Conservation (phyloP, 2,888 invertebrate genomes). For the Dynastes hyllus region DNA sequence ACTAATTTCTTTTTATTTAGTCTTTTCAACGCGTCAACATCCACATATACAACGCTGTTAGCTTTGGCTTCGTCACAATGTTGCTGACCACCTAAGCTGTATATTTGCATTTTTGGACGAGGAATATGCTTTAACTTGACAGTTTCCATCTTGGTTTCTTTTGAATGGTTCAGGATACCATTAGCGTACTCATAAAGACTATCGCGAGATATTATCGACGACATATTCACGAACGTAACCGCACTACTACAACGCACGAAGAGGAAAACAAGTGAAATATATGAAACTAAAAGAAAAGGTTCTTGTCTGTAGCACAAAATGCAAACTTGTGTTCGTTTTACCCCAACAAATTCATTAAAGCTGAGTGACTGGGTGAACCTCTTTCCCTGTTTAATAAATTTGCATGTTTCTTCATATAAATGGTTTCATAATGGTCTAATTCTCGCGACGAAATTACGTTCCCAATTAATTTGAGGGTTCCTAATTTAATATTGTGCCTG, state of each 20-base stretch:
- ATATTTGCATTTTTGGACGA: conserved; percentile 98
- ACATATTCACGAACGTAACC: conserved; percentile 52
- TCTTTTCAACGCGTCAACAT: conserved; percentile 98
- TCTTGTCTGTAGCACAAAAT: too few relatives aligned
- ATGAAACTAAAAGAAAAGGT: not conserved
- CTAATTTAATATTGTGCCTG: too few relatives aligned
- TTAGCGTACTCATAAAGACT: conserved; percentile 96
- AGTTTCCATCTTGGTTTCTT: conserved; percentile 91
- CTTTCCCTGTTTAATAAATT: too few relatives aligned
- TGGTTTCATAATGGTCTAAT: too few relatives aligned
- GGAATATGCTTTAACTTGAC: conserved; percentile 99
- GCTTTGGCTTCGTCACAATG: conserved; percentile 99
- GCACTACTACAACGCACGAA: not conserved
- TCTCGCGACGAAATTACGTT: too few relatives aligned
- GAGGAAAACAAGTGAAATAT: not conserved
- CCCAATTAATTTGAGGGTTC: too few relatives aligned
- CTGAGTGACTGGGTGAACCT: too few relatives aligned
- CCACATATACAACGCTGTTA: conserved; percentile 94
- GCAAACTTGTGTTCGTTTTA: too few relatives aligned
- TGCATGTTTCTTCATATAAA: too few relatives aligned
- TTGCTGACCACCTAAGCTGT: conserved; percentile 98
- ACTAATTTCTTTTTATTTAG: conserved; percentile 99
- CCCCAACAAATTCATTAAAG: too few relatives aligned
- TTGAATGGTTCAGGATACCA: conserved; percentile 83
- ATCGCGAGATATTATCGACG: conserved; percentile 96